A percentile compares a stretch with the other conserved stretches of the same genome.
phyloP scores from a whole-genome alignment of 2,113 vertebrate species.

The Mola mola region DNA sequence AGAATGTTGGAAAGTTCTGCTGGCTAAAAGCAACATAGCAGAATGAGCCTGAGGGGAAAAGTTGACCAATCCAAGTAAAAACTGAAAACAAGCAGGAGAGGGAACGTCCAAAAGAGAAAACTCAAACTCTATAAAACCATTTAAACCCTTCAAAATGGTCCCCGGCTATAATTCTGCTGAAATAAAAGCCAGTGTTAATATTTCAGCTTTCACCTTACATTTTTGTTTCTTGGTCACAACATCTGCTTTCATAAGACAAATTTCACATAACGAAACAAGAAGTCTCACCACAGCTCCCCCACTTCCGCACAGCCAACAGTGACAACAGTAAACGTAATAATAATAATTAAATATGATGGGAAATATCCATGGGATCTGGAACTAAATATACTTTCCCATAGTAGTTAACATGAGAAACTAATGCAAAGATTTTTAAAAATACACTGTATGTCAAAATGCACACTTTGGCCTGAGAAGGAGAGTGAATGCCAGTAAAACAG shows the following conservation, averaged over 20 bases:
- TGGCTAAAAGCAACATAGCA: conserved; percentile 26
- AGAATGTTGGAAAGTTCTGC: conserved; percentile 5
- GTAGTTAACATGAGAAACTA: conserved; percentile 1
- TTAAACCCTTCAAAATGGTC: too few relatives aligned
- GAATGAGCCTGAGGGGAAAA: neutral
- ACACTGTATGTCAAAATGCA: neutral
- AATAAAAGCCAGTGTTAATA: too few relatives aligned
- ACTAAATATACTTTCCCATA: conserved; percentile 2
- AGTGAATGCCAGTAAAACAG: neutral
- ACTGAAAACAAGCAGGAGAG: neutral
- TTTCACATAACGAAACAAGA: neutral
- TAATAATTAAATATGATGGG: neutral
- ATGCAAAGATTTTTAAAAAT: neutral
- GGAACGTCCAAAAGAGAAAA: neutral
- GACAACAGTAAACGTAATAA: neutral
- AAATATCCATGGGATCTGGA: conserved; percentile 15
- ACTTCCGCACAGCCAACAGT: neutral
- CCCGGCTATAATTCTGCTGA: too few relatives aligned
- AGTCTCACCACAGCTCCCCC: neutral
- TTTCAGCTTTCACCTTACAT: too few relatives aligned
- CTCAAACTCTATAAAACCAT: neutral
- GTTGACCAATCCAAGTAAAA: neutral
- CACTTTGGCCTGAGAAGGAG: conserved; percentile 3
- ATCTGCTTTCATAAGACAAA: neutral
- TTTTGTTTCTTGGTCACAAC: too few relatives aligned